Conservation (phyloP, 1,140 invertebrate species). For the Apis mellifera region DNA sequence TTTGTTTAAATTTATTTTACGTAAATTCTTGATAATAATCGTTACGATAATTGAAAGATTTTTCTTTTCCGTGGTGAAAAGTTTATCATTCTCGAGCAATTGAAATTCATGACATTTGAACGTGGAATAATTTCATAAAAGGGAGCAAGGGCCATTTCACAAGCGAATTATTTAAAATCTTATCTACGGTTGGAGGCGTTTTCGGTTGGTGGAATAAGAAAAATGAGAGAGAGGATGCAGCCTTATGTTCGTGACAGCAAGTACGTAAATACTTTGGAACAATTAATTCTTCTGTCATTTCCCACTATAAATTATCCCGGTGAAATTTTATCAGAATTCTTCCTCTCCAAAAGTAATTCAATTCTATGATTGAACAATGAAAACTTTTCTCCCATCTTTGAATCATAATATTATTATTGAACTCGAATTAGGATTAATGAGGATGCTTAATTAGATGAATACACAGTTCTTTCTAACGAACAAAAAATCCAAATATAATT, state of each 20-base stretch:
- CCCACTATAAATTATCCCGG: background rate
- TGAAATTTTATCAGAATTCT: background rate
- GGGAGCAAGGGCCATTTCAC: background rate
- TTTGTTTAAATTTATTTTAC: too few relatives aligned
- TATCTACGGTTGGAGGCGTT: background rate
- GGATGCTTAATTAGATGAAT: too few relatives aligned
- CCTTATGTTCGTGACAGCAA: constrained; percentile 15
- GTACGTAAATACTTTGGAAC: constrained; percentile 7
- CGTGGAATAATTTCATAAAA: background rate
- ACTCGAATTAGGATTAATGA: background rate
- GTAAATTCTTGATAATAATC: too few relatives aligned
- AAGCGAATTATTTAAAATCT: background rate
- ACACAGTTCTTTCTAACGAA: too few relatives aligned
- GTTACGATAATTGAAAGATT: too few relatives aligned
- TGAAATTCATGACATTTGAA: background rate
- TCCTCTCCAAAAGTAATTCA: background rate
- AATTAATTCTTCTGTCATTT: constrained; percentile 14
- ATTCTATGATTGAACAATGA: background rate
- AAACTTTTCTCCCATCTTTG: background rate
- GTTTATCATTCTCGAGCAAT: background rate
- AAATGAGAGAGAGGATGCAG: background rate
- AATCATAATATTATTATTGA: too few relatives aligned
- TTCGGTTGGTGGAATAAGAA: background rate
- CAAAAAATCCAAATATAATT: too few relatives aligned
- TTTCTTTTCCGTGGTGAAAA: too few relatives aligned